Base-by-base conservation (phyloP, 2,797 vertebrate genomes). In the Enteromius fasciolatus region DNA sequence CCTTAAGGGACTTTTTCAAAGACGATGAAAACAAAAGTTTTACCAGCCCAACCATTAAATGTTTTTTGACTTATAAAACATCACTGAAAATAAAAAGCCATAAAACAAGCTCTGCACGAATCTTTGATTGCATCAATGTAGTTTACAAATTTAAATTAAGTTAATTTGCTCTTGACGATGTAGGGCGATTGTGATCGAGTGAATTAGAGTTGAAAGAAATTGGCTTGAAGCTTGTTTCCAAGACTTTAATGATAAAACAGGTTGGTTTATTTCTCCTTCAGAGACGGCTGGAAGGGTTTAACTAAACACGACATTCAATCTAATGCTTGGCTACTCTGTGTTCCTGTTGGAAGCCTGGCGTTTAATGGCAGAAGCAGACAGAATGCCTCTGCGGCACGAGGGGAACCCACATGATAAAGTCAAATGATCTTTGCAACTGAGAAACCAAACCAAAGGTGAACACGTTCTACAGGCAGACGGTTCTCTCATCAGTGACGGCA, bases 351-450 rank as follows among this genome's bases (percentile, higher is more conserved):
- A 80, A 78, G 61, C 77, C 25, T 57, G 33, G 73, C 14, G n/a
- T 77, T 75, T 91, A 89, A 91, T 89, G 88, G 87, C 85, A 87
- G 84, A 87, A 89, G 75, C 90, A 90, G 87, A 67, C 70, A 6
- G 78, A 82, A 61, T 18, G 67, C 46, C 82, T 78, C 72, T 83
- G 84, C 25, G 74, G 77, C 63, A 64, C 59, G 46, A 59, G 33
- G 79, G 46, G 61, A 80, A 78, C 59, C 67, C 69, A 48, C 85
- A 77, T 63, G 82, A 87, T 86, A 78, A 88, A 86, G 75, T 86
- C 82, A 78, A 89, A 85, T 80, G 64, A 83, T 81, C 74, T 33
- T 52, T 88, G 80, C 77, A 77, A 81, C 80, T 80, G 87, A 82
- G 83, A 88, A 87, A 85, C 84, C 81, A 84, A 86, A 78, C 83